Evolutionary conservation across 1,140 invertebrate genomes (phyloP).

Genomic region (Diorhabda elongata): DNA sequence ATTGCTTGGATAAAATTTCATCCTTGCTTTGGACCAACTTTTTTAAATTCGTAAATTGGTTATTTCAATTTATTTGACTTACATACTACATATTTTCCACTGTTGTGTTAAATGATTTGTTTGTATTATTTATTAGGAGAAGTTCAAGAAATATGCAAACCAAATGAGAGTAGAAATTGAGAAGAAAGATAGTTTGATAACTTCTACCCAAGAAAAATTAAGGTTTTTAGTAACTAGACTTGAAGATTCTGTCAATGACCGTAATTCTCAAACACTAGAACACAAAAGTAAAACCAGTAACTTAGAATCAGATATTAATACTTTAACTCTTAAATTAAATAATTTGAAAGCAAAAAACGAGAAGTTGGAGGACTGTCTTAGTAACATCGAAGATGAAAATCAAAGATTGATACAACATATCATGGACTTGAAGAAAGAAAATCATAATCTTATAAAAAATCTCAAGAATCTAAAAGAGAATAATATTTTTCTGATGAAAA

Average conservation of each 20-base stretch:
- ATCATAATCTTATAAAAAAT: conserved; percentile 6
- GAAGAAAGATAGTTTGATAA: conserved; percentile 38
- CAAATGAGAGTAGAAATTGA: conserved; percentile 39
- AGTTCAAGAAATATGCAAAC: conserved; percentile 34
- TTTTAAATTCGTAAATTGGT: too few relatives aligned
- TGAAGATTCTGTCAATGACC: conserved; percentile 33
- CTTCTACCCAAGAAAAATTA: conserved; percentile 39
- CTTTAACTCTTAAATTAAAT: conserved; percentile 4
- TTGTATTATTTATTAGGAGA: conserved; percentile 30
- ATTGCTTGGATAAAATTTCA: too few relatives aligned
- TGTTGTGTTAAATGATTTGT: not conserved
- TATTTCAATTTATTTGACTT: too few relatives aligned
- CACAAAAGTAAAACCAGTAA: conserved; percentile 31
- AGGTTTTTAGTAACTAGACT: conserved; percentile 38
- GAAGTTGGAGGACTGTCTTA: not conserved
- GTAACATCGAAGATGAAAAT: not conserved
- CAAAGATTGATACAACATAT: not conserved
- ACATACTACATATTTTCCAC: not conserved
- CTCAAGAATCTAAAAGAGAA: not conserved
- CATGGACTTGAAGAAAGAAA: not conserved
- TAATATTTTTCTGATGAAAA: conserved; percentile 6
- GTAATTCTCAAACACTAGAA: conserved; percentile 30
- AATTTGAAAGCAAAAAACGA: not conserved
- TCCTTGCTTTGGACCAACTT: too few relatives aligned
- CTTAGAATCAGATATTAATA: conserved; percentile 10